phyloP scores from a whole-genome alignment of 2,797 vertebrate species.

The Argyrosomus regius region DNA sequence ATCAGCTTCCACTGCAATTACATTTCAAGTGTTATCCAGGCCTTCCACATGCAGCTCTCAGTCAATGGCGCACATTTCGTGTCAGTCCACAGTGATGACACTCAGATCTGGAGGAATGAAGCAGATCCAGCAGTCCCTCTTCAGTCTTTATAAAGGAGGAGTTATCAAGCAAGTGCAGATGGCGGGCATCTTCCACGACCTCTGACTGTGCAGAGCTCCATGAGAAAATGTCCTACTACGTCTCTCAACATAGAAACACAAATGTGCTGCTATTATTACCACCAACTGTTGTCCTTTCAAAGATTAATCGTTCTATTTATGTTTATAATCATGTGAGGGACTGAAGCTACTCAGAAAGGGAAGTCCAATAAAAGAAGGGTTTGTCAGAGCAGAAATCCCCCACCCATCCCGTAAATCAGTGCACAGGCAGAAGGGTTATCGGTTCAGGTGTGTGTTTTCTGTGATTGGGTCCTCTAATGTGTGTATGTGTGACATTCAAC shows the following conservation, averaged over 20 bases:
- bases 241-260: slow-evolving; percentile 36
- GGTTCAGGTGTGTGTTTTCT: slow-evolving; percentile 29
- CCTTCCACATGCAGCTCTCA: background rate
- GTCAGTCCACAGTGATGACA: background rate
- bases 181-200: slow-evolving; percentile 41
- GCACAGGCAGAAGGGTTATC: background rate
- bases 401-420: background rate
- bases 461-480: background rate
- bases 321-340: slow-evolving; percentile 2
- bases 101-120: slow-evolving; percentile 12
- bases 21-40: slow-evolving; percentile 18
- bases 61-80: background rate
- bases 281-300: slow-evolving; percentile 51
- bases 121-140: background rate
- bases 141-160: slow-evolving; percentile 38
- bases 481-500: background rate
- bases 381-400: background rate
- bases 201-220: slow-evolving; percentile 37
- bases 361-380: background rate
- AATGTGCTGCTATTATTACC: slow-evolving; percentile 70
- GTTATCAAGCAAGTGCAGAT: slow-evolving; percentile 32
- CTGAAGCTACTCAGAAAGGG: slow-evolving; percentile 1
- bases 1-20: slow-evolving; percentile 31
- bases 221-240: slow-evolving; percentile 65
- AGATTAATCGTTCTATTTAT: slow-evolving; percentile 62